Evolutionary conservation across 2,888 invertebrate species (phyloP).

Genomic region (Spisula solida): DNA sequence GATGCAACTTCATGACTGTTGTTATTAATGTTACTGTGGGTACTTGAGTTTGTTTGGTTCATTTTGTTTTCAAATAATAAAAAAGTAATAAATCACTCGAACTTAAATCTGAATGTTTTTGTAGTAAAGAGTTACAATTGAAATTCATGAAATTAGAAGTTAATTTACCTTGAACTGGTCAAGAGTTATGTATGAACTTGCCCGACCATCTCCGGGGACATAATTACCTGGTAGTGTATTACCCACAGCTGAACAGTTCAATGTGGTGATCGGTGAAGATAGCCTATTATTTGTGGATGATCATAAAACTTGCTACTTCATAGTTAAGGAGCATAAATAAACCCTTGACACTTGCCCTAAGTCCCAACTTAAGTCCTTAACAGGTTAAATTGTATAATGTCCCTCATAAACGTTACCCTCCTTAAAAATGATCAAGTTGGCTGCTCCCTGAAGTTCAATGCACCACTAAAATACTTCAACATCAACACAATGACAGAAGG

Average conservation of each 20-base stretch:
- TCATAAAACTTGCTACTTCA: conserved; percentile 24
- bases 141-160: not conserved
- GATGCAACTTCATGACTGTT: too few relatives aligned
- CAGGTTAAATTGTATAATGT: conserved; percentile 13
- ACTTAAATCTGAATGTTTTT: not conserved
- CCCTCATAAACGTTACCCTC: not conserved
- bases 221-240: not conserved
- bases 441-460: not conserved
- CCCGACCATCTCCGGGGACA: not conserved
- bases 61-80: not conserved
- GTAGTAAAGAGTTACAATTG: not conserved
- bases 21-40: not conserved
- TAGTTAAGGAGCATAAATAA: conserved; percentile 37
- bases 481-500: not conserved
- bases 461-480: not conserved
- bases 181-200: not conserved
- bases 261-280: conserved; percentile 18
- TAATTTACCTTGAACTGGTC: not conserved
- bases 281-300: conserved; percentile 33
- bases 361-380: not conserved
- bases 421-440: not conserved
- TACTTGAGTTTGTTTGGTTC: not conserved
- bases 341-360: conserved; percentile 41
- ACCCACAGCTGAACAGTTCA: conserved; percentile 21
- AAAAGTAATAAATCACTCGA: not conserved